Evolutionary conservation across 2,797 vertebrate species (phyloP).

Genomic region (Limnodromus scolopaceus): DNA sequence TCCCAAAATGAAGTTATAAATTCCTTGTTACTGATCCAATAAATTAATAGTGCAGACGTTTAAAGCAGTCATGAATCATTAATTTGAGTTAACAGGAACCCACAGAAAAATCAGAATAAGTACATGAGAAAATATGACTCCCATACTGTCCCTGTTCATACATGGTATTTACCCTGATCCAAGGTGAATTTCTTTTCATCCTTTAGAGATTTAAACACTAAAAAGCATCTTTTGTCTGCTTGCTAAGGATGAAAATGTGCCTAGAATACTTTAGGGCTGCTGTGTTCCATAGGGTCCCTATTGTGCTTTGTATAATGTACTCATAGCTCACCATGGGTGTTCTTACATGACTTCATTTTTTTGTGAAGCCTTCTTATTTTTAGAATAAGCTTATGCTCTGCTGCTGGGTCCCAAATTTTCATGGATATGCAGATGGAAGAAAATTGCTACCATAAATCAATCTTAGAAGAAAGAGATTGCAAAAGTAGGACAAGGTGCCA

Average conservation of each 20-base stretch:
- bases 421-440: conserved; percentile 20
- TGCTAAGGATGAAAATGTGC: conserved; percentile 20
- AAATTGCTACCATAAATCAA: conserved; percentile 23
- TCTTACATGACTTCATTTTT: conserved; percentile 5
- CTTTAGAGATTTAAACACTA: not conserved
- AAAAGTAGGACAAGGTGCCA: not conserved
- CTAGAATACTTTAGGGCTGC: conserved; percentile 13
- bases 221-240: conserved; percentile 18
- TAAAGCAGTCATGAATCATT: conserved; percentile 34
- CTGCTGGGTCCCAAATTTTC: not conserved
- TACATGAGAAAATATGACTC: not conserved
- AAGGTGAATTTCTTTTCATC: conserved; percentile 25
- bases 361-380: conserved; percentile 43
- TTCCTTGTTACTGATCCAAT: not conserved
- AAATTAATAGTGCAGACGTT: conserved; percentile 19
- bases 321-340: conserved; percentile 11
- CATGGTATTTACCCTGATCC: not conserved
- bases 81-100: not conserved
- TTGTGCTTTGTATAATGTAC: conserved; percentile 9
- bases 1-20: not conserved
- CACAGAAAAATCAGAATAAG: not conserved
- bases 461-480: not conserved
- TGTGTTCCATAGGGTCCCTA: not conserved
- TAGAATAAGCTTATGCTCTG: conserved; percentile 20
- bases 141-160: not conserved